Base-by-base conservation (phyloP, 1,140 invertebrate species). In the Rhyacophila brunnea region DNA sequence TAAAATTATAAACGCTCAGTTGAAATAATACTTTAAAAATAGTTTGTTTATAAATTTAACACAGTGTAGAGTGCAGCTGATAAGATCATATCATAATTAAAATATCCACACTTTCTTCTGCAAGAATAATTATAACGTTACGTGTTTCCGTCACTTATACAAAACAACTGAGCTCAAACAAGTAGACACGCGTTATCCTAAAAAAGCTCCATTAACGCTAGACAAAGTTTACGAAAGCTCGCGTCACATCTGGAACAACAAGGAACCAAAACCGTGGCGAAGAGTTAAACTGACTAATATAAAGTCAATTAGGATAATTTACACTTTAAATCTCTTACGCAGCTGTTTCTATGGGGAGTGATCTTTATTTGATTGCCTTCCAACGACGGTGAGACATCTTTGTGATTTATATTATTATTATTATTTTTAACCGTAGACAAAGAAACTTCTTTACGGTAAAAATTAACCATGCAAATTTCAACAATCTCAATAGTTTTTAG, bases 251-350 rank as follows among this genome's bases (percentile, higher is more conserved):
- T 28, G 23, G 23, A 28, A 28, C 9, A 28, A 28, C 23, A 28
- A 28, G 23, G 9, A 28, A 5, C 28, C 32, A 34, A 40, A 55
- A 28, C 40, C 45, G 59, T 38, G 35, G 53, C 49, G 43, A 38
- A 38, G 14, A 52, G 23, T 40, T 57, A 32, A 43, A 34, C 20
- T 17, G 42, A 53, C 55, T 54, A 62, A 62, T 62, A 52, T 58
- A 62, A 62, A 62, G 60, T 58, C 60, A 58, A 63, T 63, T 63
- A 63, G 60, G 44, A 49, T 63, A 58, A 63, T 63, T 56, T 56
- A 63, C 60, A 63, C 50, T 20, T 34, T 52, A 38, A 51, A 58
- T 51, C 56, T 40, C 23, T 36, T 38, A 56, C 20, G 18, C 45
- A 61, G 38, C 53, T 51, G 45, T 20, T 34, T n/a, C 60, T 36